Evolutionary conservation across 2,888 invertebrate genomes (phyloP), one percentile per base, ranked within the genome.

Genomic region (Meiosimyza platycephala): DNA sequence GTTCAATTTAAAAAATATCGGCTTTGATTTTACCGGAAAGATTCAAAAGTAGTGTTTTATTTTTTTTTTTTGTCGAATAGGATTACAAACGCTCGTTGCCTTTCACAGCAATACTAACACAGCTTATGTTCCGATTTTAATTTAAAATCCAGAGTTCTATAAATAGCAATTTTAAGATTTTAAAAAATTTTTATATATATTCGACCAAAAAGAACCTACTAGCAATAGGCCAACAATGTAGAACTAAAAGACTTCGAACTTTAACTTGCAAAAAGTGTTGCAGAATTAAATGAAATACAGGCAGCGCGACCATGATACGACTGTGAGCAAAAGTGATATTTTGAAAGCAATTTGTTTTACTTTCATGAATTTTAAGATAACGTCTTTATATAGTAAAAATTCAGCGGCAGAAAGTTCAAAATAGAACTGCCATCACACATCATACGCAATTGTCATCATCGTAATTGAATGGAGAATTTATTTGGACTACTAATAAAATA

Each of bases 221-320:
- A 72, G 77, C 62, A 54, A 65, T 15, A 64, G 76, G 68, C 84
- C 85, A 85, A 60, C 86, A 86, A 72, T 85, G 82, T 74, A 85
- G 82, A 16, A 85, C 72, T 1, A 81, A 75, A 1, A 83, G 74
- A 76, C 78, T 79, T 13, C 67, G 69, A 47, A 83, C 74, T 66
- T 81, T 79, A 0, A 76, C 72, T 65, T 81, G 75, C 50, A 82
- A 51, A 72, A 84, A 82, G 78, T 85, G 78, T 60, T 82, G 74
- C 11, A 84, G 62, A 71, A 86, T 78, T 7, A 85, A 79, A 64
- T 79, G 79, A 16, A 79, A 80, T n/a, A 84, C 63, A 33, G 77
- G 68, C 5, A 77, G 69, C 70, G 75, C 55, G 76, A 79, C 79
- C 15, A 75, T 76, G 60, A 57, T 75, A 74, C 74, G 63, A 69